Conservation (phyloP, 2,797 vertebrate genomes). For the Numenius phaeopus region DNA sequence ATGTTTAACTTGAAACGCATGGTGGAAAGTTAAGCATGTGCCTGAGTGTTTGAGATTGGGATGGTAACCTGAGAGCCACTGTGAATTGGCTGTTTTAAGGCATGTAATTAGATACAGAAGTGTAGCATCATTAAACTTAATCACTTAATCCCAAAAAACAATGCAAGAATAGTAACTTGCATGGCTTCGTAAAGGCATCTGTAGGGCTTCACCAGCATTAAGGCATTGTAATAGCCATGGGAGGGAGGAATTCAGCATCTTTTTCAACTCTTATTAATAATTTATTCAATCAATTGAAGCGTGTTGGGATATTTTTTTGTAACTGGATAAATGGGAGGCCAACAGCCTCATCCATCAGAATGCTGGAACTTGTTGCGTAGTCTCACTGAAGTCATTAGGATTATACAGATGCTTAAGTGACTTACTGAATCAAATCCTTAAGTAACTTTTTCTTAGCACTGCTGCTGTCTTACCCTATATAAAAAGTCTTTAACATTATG, state of each 20-base stretch:
- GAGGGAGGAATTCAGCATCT: background rate
- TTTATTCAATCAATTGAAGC: background rate
- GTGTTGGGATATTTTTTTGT: background rate
- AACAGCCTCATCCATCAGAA: background rate
- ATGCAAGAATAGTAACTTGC: background rate
- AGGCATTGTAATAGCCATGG: background rate
- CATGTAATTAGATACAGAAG: background rate
- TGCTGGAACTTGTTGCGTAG: background rate
- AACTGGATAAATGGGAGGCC: background rate
- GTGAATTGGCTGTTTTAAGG: background rate
- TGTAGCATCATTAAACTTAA: background rate
- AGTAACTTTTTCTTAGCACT: background rate
- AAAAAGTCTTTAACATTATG: background rate
- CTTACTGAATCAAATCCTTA: background rate
- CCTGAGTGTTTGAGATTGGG: background rate
- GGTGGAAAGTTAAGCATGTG: constrained; percentile 3
- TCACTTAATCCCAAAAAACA: background rate
- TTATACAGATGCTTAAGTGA: background rate
- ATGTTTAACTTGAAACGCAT: background rate
- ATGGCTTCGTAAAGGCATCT: background rate
- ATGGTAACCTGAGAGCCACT: background rate
- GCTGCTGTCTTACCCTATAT: background rate
- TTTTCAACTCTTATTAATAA: background rate
- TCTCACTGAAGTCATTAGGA: background rate
- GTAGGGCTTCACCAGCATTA: background rate